Percentiles rank a stretch among this genome's conserved stretches.
Evolutionary conservation across 1,140 invertebrate species (phyloP).

Genomic region (Procambarus clarkii): DNA sequence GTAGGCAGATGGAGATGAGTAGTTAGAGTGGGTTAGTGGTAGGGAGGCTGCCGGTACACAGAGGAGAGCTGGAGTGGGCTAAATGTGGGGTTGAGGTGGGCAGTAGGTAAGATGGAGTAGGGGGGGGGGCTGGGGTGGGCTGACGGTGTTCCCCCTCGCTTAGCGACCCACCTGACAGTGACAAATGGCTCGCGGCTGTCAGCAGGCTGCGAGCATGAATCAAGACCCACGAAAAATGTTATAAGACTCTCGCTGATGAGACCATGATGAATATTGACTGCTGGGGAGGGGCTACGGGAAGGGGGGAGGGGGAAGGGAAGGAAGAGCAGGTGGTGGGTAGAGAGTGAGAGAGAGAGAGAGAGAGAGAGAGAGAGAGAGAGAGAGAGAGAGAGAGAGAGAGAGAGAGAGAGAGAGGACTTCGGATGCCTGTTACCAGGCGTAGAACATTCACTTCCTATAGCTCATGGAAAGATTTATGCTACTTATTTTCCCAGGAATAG

Average conservation of each 20-base stretch:
- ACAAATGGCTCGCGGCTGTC: conserved; percentile 11
- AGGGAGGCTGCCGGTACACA: not conserved
- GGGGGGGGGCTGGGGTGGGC: not conserved
- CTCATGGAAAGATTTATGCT: too few species aligned
- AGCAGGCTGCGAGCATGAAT: not conserved
- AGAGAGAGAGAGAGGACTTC: not conserved
- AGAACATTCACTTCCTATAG: too few species aligned
- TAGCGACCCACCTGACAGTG: conserved; percentile 7
- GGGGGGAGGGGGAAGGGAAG: not conserved
- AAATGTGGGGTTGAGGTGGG: not conserved
- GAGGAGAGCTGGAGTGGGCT: not conserved
- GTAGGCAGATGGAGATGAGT: too few species aligned
- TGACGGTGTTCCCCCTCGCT: not conserved
- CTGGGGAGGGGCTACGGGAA: not conserved
- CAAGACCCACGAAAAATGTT: conserved; percentile 13
- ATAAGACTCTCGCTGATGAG: conserved; percentile 23
- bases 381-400: not conserved
- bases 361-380: not conserved
- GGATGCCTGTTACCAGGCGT: too few species aligned
- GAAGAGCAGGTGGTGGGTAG: too few species aligned
- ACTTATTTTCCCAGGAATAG: too few species aligned
- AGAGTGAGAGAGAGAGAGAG: not conserved
- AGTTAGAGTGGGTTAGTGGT: not conserved
- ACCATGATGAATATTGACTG: conserved; percentile 42
- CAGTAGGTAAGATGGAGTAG: not conserved